A percentile compares a stretch with the other conserved stretches of the same genome.
Evolutionary conservation across 2,888 invertebrate genomes (phyloP).

Genomic region (Epirrhoe alternata): DNA sequence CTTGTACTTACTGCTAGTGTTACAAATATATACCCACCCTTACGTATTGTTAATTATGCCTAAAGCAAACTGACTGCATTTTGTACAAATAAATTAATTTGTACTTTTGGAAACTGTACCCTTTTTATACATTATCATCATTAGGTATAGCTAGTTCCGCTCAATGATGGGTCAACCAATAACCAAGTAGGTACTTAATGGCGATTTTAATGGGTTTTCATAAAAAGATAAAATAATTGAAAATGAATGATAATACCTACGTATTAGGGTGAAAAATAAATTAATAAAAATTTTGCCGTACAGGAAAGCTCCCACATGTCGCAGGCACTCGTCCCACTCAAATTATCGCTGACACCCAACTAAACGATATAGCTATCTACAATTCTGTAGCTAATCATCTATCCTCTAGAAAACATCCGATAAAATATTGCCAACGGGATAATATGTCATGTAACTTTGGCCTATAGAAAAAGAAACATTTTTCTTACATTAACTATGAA

Average conservation of each 20-base stretch:
- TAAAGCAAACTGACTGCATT: too few relatives aligned
- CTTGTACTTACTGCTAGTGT: slow-evolving; percentile 6
- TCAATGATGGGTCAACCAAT: too few relatives aligned
- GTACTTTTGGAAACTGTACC: too few relatives aligned
- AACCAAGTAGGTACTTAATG: too few relatives aligned
- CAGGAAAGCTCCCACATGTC: neutral
- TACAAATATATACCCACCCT: too few relatives aligned
- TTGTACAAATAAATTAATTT: too few relatives aligned
- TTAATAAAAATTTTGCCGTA: neutral
- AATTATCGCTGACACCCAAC: neutral
- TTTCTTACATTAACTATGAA: slow-evolving; percentile 38
- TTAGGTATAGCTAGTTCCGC: too few relatives aligned
- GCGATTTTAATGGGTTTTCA: too few relatives aligned
- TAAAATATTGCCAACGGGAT: slow-evolving; percentile 32
- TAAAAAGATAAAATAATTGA: too few relatives aligned
- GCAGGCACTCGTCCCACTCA: neutral
- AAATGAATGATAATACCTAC: too few relatives aligned
- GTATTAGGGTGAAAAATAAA: neutral
- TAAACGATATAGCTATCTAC: neutral
- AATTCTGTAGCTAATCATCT: slow-evolving; percentile 16
- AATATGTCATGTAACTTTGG: slow-evolving; percentile 40
- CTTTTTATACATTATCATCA: too few relatives aligned
- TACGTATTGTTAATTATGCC: too few relatives aligned
- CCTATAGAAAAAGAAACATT: slow-evolving; percentile 35
- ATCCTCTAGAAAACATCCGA: neutral